Evolutionary conservation across 2,888 invertebrate species (phyloP).

Genomic region (Sarcophaga caerulescens): DNA sequence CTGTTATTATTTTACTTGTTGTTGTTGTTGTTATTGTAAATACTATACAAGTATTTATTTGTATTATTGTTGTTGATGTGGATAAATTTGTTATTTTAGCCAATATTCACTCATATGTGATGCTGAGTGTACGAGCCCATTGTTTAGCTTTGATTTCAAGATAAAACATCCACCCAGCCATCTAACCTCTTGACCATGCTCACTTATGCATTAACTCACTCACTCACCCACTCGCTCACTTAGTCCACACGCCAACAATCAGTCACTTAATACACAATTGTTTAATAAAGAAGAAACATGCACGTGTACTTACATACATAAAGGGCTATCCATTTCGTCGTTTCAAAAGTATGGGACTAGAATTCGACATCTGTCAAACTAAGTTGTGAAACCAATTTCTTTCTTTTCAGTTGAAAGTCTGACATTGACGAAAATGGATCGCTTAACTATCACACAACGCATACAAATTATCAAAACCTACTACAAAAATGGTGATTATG

Average conservation of each 20-base stretch:
- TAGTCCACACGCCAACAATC: background rate
- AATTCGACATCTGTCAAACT: too few species aligned
- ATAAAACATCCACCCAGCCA: background rate
- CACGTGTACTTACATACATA: background rate
- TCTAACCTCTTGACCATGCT: conserved; percentile 5
- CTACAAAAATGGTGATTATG: too few species aligned
- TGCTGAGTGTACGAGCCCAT: background rate
- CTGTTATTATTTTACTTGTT: background rate
- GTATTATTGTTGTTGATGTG: conserved; percentile 4
- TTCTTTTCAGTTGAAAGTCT: too few species aligned
- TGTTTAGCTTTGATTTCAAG: background rate
- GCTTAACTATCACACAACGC: too few species aligned
- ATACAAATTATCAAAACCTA: too few species aligned
- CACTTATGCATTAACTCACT: background rate
- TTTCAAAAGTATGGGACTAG: too few species aligned
- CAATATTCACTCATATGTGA: conserved; percentile 4
- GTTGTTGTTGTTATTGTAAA: background rate
- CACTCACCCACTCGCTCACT: background rate
- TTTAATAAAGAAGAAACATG: conserved; percentile 1
- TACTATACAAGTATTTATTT: background rate
- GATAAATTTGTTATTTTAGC: conserved; percentile 17
- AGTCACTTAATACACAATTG: conserved; percentile 15
- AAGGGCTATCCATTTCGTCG: too few species aligned
- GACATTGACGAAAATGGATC: too few species aligned
- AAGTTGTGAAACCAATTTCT: too few species aligned